Percentiles rank a stretch among this genome's conserved stretches.
Conservation (phyloP, 2,113 vertebrate species). For the Illadopsis cleaveri region DNA sequence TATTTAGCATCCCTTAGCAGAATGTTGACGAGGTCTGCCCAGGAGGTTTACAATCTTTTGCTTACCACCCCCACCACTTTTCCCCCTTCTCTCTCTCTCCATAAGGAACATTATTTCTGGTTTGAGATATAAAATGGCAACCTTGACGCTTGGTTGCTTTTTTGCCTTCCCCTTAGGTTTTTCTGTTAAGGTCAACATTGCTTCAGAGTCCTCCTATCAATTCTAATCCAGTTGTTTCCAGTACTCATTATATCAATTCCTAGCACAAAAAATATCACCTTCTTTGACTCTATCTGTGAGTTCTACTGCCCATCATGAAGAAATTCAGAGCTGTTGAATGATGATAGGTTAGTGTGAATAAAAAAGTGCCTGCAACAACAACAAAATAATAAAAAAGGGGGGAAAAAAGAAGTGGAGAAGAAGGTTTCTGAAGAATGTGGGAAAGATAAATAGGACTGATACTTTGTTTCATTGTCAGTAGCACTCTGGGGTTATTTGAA, state of each 20-base stretch:
- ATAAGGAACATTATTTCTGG: background rate
- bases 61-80: background rate
- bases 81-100: rapidly evolving
- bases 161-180: background rate
- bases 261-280: conserved; percentile 69
- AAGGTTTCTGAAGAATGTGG: conserved; percentile 81
- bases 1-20: background rate
- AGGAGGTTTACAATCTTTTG: background rate
- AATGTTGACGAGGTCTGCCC: background rate
- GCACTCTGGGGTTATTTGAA: conserved; percentile 93
- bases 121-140: conserved; percentile 9
- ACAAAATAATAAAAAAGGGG: conserved; percentile 71
- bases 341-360: conserved; percentile 83
- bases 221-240: conserved; percentile 17
- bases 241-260: conserved; percentile 43
- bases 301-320: conserved; percentile 80
- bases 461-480: conserved; percentile 96
- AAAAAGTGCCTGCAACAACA: conserved; percentile 85
- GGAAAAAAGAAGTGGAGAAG: conserved; percentile 32
- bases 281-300: conserved; percentile 76
- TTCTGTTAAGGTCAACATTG: conserved; percentile 52
- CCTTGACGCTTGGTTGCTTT: background rate
- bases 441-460: conserved; percentile 93
- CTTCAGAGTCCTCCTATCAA: conserved; percentile 20
- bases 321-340: conserved; percentile 83